Evolutionary conservation across 2,888 invertebrate species (phyloP).

Genomic region (Troides oblongomaculatus): DNA sequence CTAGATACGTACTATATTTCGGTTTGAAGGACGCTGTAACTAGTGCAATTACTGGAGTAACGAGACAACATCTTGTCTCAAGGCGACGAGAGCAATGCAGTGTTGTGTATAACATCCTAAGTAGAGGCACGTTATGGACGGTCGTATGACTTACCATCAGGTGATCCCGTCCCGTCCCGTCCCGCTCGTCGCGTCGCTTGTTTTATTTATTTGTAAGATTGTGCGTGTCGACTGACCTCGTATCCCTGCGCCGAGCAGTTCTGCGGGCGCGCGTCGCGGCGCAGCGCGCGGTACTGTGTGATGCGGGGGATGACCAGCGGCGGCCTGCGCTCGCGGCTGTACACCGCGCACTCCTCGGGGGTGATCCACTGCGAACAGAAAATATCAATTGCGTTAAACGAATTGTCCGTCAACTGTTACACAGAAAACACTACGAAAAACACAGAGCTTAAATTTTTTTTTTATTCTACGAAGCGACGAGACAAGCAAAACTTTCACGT

Average conservation of each 20-base stretch:
- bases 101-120: too few relatives aligned
- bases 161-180: too few relatives aligned
- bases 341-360: conserved; percentile 71
- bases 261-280: conserved; percentile 47
- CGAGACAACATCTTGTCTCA: too few relatives aligned
- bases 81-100: too few relatives aligned
- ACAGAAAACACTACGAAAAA: not conserved
- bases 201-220: not conserved
- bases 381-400: not conserved
- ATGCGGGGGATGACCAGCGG: conserved; percentile 74
- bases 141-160: too few relatives aligned
- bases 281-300: conserved; percentile 65
- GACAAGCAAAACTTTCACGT: too few relatives aligned
- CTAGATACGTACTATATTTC: too few relatives aligned
- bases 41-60: too few relatives aligned
- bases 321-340: conserved; percentile 67
- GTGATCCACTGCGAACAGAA: conserved; percentile 70
- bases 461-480: too few relatives aligned
- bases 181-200: too few relatives aligned
- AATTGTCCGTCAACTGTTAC: not conserved
- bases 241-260: conserved; percentile 24
- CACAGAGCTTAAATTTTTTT: not conserved
- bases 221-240: conserved; percentile 34
- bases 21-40: too few relatives aligned
- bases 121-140: too few relatives aligned